Percentiles rank a stretch among this genome's conserved stretches.
These are phyloP conservation scores for Lepidocyrtoides sp. DNA, from an alignment of 2,888 invertebrate genomes.

Conservation along the genomic window DNA sequence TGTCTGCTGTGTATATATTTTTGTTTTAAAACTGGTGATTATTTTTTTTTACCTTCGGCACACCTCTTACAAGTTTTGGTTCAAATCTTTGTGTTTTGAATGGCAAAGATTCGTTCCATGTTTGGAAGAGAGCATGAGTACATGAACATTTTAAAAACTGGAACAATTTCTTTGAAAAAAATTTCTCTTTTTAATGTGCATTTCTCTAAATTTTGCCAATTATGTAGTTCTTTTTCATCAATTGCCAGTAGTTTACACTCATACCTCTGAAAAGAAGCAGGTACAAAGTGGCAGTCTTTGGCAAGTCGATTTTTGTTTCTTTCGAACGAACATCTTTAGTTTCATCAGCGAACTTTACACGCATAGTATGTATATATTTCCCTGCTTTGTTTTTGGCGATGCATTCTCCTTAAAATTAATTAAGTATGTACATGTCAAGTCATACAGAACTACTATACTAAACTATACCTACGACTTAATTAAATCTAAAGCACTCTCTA, in stretches of 20 bases:
- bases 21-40: constrained; percentile 25
- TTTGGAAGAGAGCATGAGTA: constrained; percentile 78
- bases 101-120: constrained; percentile 50
- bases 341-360: constrained; percentile 69
- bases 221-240: constrained; percentile 11
- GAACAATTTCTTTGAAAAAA: constrained; percentile 56
- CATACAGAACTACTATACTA: constrained; percentile 51
- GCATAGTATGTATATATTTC: constrained; percentile 82
- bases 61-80: constrained; percentile 56
- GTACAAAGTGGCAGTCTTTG: constrained; percentile 83
- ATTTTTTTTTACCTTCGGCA: constrained; percentile 29
- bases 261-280: constrained; percentile 79
- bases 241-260: constrained; percentile 74
- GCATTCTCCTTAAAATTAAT: constrained; percentile 76
- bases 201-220: constrained; percentile 56
- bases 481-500: constrained; percentile 69
- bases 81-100: constrained; percentile 38
- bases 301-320: constrained; percentile 66
- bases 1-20: constrained; percentile 70
- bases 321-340: constrained; percentile 15
- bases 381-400: constrained; percentile 84
- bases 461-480: constrained; percentile 13
- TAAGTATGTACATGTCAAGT: constrained; percentile 79
- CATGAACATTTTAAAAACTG: constrained; percentile 63
- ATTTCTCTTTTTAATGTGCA: background rate